A percentile compares a stretch with the other conserved stretches of the same genome.
Conservation (phyloP, 2,113 vertebrate species). For the Nestor notabilis region DNA sequence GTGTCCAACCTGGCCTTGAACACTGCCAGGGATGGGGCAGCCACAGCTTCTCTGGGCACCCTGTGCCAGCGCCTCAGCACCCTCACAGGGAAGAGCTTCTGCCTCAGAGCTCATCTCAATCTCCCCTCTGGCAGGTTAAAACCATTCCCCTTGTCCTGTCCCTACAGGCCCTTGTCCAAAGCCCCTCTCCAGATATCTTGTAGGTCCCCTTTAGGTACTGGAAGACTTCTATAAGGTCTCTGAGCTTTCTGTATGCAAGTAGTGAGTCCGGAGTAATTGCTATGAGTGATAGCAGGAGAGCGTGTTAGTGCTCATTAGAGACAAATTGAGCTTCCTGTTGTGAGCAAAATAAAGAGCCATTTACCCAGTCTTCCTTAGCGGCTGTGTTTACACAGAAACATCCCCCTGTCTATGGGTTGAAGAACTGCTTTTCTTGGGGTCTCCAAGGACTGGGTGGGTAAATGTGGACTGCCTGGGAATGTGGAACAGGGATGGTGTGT, state of each 20-base stretch:
- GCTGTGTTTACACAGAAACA: slow-evolving; percentile 7
- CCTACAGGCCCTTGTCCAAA: background rate
- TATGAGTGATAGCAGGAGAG: background rate
- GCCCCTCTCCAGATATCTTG: background rate
- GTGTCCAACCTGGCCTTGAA: no score
- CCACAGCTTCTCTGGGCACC: no score
- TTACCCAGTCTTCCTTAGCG: background rate
- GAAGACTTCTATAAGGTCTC: background rate
- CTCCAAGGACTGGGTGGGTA: background rate
- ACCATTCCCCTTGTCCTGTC: background rate
- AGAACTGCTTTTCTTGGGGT: background rate
- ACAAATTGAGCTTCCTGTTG: slow-evolving; percentile 42
- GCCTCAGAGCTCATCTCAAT: background rate
- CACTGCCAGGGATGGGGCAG: no score
- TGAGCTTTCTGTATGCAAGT: background rate
- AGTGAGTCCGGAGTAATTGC: background rate
- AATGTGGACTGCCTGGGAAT: background rate
- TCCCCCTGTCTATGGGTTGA: background rate
- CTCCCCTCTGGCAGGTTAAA: background rate
- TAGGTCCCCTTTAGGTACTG: background rate
- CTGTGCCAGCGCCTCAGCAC: no score
- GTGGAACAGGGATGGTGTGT: no score
- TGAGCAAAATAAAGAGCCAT: slow-evolving; percentile 37
- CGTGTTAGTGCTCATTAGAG: background rate
- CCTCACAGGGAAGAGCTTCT: no score